A percentile compares a stretch with the other conserved stretches of the same genome.
Evolutionary conservation across 2,113 vertebrate species (phyloP).

Genomic region (Neolamprologus cancellatus): DNA sequence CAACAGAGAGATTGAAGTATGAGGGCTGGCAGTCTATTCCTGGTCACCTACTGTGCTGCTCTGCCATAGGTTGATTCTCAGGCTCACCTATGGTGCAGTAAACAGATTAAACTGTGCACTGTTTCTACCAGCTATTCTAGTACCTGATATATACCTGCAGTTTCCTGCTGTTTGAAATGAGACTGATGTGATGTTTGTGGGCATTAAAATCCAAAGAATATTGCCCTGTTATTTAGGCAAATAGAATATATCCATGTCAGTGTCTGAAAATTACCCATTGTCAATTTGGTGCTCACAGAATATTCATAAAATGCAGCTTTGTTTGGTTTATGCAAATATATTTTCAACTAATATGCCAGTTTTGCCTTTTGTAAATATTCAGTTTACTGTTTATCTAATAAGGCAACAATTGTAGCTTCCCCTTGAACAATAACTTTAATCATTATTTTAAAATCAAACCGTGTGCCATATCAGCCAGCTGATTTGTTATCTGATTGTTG

Average conservation of each 20-base stretch:
- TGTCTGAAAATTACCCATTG: neutral
- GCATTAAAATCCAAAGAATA: neutral
- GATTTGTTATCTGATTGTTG: neutral
- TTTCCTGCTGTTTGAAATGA: neutral
- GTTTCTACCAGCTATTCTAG: neutral
- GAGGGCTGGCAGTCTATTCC: neutral
- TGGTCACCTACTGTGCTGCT: neutral
- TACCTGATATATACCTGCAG: neutral
- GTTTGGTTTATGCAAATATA: neutral
- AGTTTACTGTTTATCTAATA: neutral
- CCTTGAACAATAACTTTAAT: neutral
- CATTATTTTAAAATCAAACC: neutral
- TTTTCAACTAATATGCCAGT: neutral
- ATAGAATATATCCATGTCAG: neutral
- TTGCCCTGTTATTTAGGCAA: neutral
- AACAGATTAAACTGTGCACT: constrained; percentile 1
- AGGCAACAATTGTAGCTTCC: neutral
- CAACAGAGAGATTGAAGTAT: neutral
- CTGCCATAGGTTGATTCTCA: neutral
- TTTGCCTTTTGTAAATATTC: neutral
- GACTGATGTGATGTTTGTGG: neutral
- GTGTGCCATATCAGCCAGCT: neutral
- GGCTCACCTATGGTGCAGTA: neutral
- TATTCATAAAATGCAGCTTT: neutral
- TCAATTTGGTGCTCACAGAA: neutral